Base-by-base conservation (phyloP, 1,140 invertebrate genomes). In the Homalodisca vitripennis region DNA sequence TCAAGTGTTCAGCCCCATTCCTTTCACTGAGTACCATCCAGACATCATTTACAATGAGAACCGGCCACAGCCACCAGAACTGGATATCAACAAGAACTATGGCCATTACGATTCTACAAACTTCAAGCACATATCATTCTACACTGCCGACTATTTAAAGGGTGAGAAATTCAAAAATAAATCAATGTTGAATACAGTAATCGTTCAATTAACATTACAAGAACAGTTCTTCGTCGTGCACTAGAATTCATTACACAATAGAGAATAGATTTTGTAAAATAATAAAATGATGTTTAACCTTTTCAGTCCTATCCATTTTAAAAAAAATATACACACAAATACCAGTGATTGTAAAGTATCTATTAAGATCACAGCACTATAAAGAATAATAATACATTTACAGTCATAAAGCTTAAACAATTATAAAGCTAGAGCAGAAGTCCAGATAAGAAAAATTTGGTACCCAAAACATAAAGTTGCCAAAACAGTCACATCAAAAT, bases 1-100 rank as follows among this genome's bases (percentile, higher is more conserved):
- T 77, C 93, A 95, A 83, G 84, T 93, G 71, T 95, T 89, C 78
- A 87, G 87, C 73, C 89, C 93, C 26, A 87, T 93, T 46, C 91
- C 91, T n/a, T 95, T 93, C 77, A 83, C 86, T 57, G 88, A 89
- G 77, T 92, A 86, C 80, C 84, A 90, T 79, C 89, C 89, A 30
- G 80, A 82, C 41, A 81, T 90, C 77, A 78, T 85, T 73, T 82
- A 85, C 74, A 76, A 78, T 75, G 82, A 83, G 78, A 80, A 77
- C 80, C 69, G 83, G 80, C 68, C 79, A 77, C 82, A 84, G 79
- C 79, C 83, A 78, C 73, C 80, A 29, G 84, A 84, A 41, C 82
- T 92, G 14, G 91, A 93, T 70, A 83, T 94, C 0, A 88, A 87
- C 74, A 89, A 90, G 79, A 88, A 88, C 79, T 84, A 87, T 57